Conservation (phyloP, 2,113 vertebrate genomes). For the Emberiza fucata region DNA sequence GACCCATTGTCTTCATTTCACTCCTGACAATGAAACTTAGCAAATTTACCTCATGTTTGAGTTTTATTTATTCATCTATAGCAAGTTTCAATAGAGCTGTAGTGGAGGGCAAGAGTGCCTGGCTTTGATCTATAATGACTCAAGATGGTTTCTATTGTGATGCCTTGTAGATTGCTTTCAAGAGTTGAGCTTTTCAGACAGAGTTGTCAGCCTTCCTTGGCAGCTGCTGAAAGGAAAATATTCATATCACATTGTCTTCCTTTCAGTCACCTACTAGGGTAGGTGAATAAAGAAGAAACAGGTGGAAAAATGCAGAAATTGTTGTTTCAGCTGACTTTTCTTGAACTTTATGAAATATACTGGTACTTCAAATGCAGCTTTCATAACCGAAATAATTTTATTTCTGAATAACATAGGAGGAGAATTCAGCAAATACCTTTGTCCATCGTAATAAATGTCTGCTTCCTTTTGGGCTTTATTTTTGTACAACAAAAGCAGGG, state of each 20-base stretch:
- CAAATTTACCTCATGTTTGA: not conserved
- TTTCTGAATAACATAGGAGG: not conserved
- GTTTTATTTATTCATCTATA: not conserved
- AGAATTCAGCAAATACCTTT: not conserved
- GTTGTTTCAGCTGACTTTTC: not conserved
- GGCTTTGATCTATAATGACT: not conserved
- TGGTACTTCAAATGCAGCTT: not conserved
- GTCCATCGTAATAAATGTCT: not conserved
- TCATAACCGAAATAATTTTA: not conserved
- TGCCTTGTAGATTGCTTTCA: not conserved
- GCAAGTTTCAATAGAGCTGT: not conserved
- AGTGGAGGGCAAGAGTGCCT: not conserved
- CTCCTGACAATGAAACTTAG: not conserved
- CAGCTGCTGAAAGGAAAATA: not conserved
- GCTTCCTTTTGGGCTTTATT: not conserved
- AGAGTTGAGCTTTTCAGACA: not conserved
- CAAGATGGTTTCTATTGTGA: not conserved
- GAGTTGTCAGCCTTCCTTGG: not conserved
- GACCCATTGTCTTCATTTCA: not conserved
- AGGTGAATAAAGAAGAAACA: not conserved
- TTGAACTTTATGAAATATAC: not conserved
- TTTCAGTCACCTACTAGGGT: not conserved
- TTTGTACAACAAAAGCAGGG: not conserved
- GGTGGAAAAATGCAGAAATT: not conserved
- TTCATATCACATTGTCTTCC: not conserved